Evolutionary conservation across 2,888 invertebrate species (phyloP).

Genomic region (Peribatodes rhomboidaria): DNA sequence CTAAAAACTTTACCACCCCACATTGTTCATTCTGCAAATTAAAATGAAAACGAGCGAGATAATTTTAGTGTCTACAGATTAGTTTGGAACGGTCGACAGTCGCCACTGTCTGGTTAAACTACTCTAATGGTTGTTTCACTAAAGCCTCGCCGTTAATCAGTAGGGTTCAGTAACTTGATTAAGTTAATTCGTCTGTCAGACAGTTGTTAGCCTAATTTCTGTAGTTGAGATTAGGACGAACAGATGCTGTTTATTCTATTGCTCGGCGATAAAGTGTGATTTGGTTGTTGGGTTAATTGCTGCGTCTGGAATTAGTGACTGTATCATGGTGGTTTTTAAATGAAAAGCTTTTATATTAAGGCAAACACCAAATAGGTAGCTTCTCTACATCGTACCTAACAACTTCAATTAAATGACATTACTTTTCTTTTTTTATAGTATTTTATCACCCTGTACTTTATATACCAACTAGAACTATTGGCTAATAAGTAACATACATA

Average conservation of each 20-base stretch:
- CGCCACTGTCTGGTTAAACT: conserved; percentile 37
- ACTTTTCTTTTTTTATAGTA: no score
- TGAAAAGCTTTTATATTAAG: no score
- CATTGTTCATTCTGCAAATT: no score
- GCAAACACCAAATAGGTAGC: no score
- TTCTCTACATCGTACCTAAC: no score
- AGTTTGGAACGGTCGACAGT: neutral
- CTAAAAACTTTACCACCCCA: no score
- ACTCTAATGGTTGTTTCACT: conserved; percentile 49
- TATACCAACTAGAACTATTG: no score
- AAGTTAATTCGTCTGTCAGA: conserved; percentile 50
- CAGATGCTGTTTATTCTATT: conserved; percentile 43
- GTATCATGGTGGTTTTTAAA: neutral
- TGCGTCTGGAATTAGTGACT: neutral
- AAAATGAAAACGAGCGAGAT: no score
- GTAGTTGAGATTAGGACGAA: conserved; percentile 44
- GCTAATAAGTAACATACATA: no score
- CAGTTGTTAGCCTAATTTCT: conserved; percentile 48
- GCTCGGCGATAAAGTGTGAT: conserved; percentile 35
- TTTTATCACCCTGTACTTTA: no score
- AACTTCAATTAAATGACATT: no score
- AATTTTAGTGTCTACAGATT: no score
- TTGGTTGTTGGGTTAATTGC: conserved; percentile 14
- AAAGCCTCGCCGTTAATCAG: conserved; percentile 48
- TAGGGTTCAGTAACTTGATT: conserved; percentile 48